These are phyloP conservation scores for Aphaenogaster rudis DNA, from an alignment of 1,140 invertebrate genomes.

Conservation along the genomic window DNA sequence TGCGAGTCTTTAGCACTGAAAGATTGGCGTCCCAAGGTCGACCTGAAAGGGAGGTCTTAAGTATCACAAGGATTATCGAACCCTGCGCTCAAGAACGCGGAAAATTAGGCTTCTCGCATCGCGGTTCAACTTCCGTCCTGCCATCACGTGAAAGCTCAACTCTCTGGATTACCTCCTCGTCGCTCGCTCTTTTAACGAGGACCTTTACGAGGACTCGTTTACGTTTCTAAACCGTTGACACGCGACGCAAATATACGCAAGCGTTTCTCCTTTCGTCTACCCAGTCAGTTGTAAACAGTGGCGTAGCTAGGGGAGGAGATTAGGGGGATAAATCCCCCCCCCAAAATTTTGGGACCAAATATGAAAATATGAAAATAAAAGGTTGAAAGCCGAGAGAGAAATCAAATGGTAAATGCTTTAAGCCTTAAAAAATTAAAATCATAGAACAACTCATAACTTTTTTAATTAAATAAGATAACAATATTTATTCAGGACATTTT, in stretches of 20 bases:
- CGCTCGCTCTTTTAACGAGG: slow-evolving; percentile 63
- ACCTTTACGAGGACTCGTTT: slow-evolving; percentile 60
- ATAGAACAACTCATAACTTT: too few species aligned
- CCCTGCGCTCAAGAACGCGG: slow-evolving; percentile 78
- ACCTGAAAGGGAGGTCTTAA: slow-evolving; percentile 71
- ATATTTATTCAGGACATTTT: too few species aligned
- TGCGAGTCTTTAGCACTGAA: slow-evolving; percentile 67
- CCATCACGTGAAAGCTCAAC: neutral
- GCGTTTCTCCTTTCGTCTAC: neutral
- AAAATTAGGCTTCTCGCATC: slow-evolving; percentile 75
- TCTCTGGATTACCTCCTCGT: slow-evolving; percentile 34
- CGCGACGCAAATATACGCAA: neutral
- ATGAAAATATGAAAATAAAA: too few species aligned
- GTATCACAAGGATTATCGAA: slow-evolving; percentile 79
- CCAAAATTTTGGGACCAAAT: too few species aligned
- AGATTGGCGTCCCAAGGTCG: slow-evolving; percentile 57
- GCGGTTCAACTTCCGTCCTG: slow-evolving; percentile 61
- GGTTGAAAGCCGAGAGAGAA: too few species aligned
- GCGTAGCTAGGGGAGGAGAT: too few species aligned
- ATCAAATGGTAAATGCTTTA: too few species aligned
- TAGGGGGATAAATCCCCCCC: too few species aligned
- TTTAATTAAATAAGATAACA: too few species aligned
- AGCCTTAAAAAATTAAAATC: too few species aligned
- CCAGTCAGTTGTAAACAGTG: neutral
- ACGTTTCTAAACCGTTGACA: slow-evolving; percentile 56